These are phyloP conservation scores for Tinea semifulvella DNA, from an alignment of 2,888 invertebrate genomes.

Conservation along the genomic window DNA sequence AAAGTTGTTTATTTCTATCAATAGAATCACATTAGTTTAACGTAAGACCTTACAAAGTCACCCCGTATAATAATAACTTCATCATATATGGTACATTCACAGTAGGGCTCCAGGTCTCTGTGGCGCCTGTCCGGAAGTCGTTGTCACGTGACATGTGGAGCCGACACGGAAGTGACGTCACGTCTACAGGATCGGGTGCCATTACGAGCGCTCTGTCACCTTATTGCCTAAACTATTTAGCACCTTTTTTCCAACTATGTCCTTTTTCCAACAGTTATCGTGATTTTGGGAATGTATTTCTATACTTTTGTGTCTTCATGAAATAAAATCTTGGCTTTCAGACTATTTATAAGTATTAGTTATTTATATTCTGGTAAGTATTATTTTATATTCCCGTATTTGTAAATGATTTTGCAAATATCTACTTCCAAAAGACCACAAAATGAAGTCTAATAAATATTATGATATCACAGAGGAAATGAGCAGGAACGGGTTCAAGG, in stretches of 20 bases:
- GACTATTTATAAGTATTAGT: neutral
- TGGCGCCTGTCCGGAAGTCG: slow-evolving; percentile 60
- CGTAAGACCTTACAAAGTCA: too few relatives aligned
- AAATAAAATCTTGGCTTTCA: neutral
- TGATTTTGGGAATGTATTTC: neutral
- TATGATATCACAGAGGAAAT: too few relatives aligned
- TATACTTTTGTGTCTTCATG: neutral
- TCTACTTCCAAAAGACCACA: too few relatives aligned
- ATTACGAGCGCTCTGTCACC: neutral
- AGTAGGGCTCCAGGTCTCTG: slow-evolving; percentile 4
- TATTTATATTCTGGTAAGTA: neutral
- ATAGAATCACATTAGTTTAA: too few relatives aligned
- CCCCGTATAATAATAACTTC: too few relatives aligned
- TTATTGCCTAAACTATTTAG: slow-evolving; percentile 1
- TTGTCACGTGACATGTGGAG: slow-evolving; percentile 45
- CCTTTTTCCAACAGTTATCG: neutral
- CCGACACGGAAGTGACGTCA: slow-evolving; percentile 44
- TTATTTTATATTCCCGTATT: too few relatives aligned
- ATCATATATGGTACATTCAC: too few relatives aligned
- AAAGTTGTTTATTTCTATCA: too few relatives aligned
- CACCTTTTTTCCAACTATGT: neutral
- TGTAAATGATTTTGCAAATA: too few relatives aligned
- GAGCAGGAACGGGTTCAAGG: too few relatives aligned
- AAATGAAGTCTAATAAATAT: too few relatives aligned
- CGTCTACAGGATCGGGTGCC: slow-evolving; percentile 10